These are phyloP conservation scores for Chironomus tentans DNA, from an alignment of 2,888 invertebrate genomes.

Conservation along the genomic window DNA sequence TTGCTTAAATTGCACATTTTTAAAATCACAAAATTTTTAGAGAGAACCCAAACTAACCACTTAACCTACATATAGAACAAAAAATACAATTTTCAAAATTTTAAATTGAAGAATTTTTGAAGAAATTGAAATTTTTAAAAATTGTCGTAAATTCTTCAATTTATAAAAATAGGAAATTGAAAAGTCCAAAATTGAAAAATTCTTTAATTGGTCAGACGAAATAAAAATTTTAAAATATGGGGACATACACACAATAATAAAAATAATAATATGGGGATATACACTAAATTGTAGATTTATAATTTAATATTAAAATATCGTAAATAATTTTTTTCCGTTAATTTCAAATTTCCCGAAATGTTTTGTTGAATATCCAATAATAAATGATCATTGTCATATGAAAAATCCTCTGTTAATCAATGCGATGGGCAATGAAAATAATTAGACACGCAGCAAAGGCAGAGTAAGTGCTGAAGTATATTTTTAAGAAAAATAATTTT, in stretches of 20 bases:
- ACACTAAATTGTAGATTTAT: too few relatives aligned
- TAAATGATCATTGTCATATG: background rate
- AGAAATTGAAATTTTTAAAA: too few relatives aligned
- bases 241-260: too few relatives aligned
- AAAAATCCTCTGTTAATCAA: background rate
- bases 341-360: background rate
- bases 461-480: constrained; percentile 12
- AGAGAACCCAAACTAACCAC: background rate
- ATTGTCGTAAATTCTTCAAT: too few relatives aligned
- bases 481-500: background rate
- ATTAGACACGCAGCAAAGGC: constrained; percentile 10
- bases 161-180: too few relatives aligned
- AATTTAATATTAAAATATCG: background rate
- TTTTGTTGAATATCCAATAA: background rate
- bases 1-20: background rate
- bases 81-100: too few relatives aligned
- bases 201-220: too few relatives aligned
- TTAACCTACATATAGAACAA: too few relatives aligned
- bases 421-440: constrained; percentile 15
- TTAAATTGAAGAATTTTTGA: too few relatives aligned
- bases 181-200: too few relatives aligned
- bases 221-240: too few relatives aligned
- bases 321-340: background rate
- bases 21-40: background rate
- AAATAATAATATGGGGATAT: too few relatives aligned